Percentiles rank a stretch among this genome's conserved stretches.
Conservation (phyloP, 2,888 invertebrate genomes). For the Auanema sp. region DNA sequence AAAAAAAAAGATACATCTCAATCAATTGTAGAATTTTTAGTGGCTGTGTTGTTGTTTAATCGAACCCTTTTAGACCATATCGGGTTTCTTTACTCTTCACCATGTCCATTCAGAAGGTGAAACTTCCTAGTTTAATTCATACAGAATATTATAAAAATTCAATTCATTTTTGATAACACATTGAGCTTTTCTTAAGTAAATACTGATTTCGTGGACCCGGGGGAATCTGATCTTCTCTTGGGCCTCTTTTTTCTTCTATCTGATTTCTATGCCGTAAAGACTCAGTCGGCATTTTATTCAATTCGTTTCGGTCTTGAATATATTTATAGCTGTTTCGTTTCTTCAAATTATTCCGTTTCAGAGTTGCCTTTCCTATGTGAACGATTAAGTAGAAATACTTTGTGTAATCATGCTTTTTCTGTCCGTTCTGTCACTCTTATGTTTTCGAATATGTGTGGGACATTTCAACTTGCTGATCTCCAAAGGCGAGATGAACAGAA, state of each 20-base stretch:
- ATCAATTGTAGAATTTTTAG: too few species aligned
- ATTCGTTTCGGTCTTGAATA: too few species aligned
- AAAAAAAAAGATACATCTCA: background rate
- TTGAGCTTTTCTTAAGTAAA: background rate
- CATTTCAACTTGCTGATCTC: slow-evolving; percentile 58
- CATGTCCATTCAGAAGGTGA: background rate
- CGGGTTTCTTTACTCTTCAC: background rate
- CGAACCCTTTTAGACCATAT: too few species aligned
- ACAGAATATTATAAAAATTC: background rate
- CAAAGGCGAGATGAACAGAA: slow-evolving; percentile 60
- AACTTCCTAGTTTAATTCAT: background rate
- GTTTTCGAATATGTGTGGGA: slow-evolving; percentile 5
- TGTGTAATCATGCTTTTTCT: slow-evolving; percentile 3
- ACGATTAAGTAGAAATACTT: background rate
- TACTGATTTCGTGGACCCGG: slow-evolving; percentile 9
- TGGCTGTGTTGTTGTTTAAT: too few species aligned
- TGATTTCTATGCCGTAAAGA: background rate
- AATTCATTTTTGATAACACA: slow-evolving; percentile 1
- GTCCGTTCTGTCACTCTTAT: background rate
- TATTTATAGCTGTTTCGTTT: background rate
- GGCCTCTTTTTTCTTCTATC: background rate
- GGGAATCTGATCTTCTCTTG: background rate
- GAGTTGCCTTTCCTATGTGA: too few species aligned
- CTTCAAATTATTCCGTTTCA: background rate
- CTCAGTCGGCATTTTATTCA: too few species aligned